A percentile compares a stretch with the other conserved stretches of the same genome.
Evolutionary conservation across 2,113 vertebrate species (phyloP).

Genomic region (Chaetodon auriga): DNA sequence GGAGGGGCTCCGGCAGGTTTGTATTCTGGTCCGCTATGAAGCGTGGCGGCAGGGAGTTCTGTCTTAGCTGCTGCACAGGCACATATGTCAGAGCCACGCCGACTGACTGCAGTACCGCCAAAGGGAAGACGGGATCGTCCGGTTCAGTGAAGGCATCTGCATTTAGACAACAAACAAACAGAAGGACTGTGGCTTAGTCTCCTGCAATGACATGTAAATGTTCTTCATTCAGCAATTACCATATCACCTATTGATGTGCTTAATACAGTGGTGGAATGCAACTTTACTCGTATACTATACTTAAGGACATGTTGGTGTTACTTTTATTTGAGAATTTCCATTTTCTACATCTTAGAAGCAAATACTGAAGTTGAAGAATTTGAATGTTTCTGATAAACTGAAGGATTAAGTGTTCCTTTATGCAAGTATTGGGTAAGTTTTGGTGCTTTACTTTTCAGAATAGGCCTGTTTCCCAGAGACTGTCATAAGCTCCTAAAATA

Average conservation of each 20-base stretch:
- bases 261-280: background rate
- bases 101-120: slow-evolving; percentile 87
- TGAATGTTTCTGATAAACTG: too few relatives aligned
- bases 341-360: too few relatives aligned
- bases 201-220: background rate
- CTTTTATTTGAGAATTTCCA: too few relatives aligned
- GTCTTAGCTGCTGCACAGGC: slow-evolving; percentile 88
- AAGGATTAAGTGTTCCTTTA: background rate
- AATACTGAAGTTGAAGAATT: too few relatives aligned
- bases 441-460: background rate
- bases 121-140: slow-evolving; percentile 81
- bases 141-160: slow-evolving; percentile 84
- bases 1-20: slow-evolving; percentile 90
- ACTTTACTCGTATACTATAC: background rate
- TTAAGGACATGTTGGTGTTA: too few relatives aligned
- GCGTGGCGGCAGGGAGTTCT: slow-evolving; percentile 89
- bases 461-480: background rate
- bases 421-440: background rate
- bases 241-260: background rate
- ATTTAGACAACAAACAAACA: slow-evolving; percentile 14
- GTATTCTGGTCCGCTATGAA: slow-evolving; percentile 91
- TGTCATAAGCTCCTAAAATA: background rate
- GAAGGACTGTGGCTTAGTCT: background rate
- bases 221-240: background rate
- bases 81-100: slow-evolving; percentile 89